Conservation (phyloP, 2,888 invertebrate species). For the Cepaea hortensis region DNA sequence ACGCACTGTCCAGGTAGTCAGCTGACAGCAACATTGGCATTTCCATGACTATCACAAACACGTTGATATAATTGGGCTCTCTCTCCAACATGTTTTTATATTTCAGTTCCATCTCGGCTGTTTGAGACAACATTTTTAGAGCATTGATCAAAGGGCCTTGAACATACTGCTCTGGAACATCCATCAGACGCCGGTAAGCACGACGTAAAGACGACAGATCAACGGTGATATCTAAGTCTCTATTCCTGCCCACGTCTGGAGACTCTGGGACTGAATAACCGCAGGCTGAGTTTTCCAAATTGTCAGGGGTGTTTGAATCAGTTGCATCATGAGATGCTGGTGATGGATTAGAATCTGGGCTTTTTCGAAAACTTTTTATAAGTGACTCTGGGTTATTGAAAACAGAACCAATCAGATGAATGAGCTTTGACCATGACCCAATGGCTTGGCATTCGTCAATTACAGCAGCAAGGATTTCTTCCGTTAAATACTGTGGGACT, state of each 20-base stretch:
- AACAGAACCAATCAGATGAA: slow-evolving; percentile 86
- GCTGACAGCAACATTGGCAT: slow-evolving; percentile 81
- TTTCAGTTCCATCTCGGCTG: slow-evolving; percentile 84
- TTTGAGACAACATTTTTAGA: slow-evolving; percentile 84
- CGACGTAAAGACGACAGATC: slow-evolving; percentile 81
- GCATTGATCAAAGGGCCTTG: slow-evolving; percentile 86
- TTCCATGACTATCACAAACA: slow-evolving; percentile 86
- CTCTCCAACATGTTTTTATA: slow-evolving; percentile 77
- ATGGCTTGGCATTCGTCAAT: slow-evolving; percentile 85
- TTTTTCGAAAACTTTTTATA: slow-evolving; percentile 83
- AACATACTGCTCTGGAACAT: slow-evolving; percentile 77
- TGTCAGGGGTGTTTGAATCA: background rate
- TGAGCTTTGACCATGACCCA: slow-evolving; percentile 84
- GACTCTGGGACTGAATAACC: slow-evolving; percentile 27
- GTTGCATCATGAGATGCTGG: background rate
- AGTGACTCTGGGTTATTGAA: slow-evolving; percentile 84
- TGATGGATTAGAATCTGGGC: background rate
- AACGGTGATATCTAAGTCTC: slow-evolving; percentile 59
- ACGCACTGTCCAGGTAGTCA: slow-evolving; percentile 89
- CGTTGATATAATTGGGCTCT: slow-evolving; percentile 79
- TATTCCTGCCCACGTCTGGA: background rate
- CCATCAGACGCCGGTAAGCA: slow-evolving; percentile 81
- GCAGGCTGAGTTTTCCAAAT: background rate
- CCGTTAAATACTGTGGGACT: slow-evolving; percentile 80
- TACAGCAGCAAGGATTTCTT: slow-evolving; percentile 85